Evolutionary conservation across 2,797 vertebrate species (phyloP).

Genomic region (Serranus cabrilla): DNA sequence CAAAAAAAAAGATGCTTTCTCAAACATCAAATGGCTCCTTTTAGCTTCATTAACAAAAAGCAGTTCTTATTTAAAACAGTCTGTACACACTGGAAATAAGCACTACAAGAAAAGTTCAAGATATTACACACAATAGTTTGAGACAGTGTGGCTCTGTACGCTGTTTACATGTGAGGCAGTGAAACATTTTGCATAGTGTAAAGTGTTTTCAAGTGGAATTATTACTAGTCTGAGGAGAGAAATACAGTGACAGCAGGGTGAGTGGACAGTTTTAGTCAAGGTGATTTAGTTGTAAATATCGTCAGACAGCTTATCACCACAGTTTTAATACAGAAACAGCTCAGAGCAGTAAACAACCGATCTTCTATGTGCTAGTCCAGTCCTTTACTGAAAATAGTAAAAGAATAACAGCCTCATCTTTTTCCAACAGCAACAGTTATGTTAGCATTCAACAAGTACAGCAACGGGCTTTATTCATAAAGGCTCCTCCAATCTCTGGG

Average conservation of each 20-base stretch:
- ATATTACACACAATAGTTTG: constrained; percentile 25
- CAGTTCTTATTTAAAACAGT: constrained; percentile 49
- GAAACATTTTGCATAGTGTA: constrained; percentile 76
- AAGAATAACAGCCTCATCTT: constrained; percentile 17
- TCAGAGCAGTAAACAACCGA: neutral
- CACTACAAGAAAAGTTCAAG: constrained; percentile 37
- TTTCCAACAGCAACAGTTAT: neutral
- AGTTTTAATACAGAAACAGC: neutral
- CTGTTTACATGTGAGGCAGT: constrained; percentile 60
- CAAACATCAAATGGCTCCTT: constrained; percentile 77
- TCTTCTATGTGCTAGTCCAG: neutral
- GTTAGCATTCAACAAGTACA: constrained; percentile 16
- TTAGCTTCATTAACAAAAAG: constrained; percentile 69
- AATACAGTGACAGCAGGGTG: too few relatives aligned
- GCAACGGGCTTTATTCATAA: neutral
- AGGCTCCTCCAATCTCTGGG: too few relatives aligned
- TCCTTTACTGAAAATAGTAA: constrained; percentile 4
- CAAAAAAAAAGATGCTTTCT: constrained; percentile 61
- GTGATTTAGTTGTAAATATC: constrained; percentile 4
- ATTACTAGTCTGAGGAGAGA: constrained; percentile 12
- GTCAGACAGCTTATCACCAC: constrained; percentile 13
- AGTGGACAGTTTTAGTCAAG: too few relatives aligned
- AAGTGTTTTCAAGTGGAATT: constrained; percentile 69
- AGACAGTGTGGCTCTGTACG: constrained; percentile 33
- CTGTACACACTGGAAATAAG: constrained; percentile 64